Base-by-base conservation (phyloP, 2,797 vertebrate species). In the Microctenopoma lineatum region DNA sequence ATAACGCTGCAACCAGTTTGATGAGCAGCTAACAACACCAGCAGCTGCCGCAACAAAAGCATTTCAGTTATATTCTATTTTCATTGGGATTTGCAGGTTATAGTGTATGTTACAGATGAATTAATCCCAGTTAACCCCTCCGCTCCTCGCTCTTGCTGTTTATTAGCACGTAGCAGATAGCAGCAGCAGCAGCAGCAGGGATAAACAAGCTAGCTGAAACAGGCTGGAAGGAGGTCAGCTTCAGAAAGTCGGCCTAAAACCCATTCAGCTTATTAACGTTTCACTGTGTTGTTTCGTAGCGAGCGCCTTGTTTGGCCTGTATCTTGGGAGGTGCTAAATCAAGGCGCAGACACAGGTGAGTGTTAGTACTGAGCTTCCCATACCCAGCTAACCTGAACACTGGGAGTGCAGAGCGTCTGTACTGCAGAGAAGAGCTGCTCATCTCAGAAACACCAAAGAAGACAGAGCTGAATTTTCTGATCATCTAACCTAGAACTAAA, bases 121-220 rank as follows among this genome's bases (percentile, higher is more conserved):
- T 1, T 6, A 12, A 18, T 27, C 2, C 1, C 11, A 10, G 8
- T 4, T 25, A 5, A 16, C 27, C 4, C 15, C 0, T 2, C 4
- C 0, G 16, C 14, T 15, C 4, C 6, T 11, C 25, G 4, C 15
- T 63, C 5, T 39, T 7, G 14, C 0, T 58, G 0, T n/a, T 11
- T 1, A 21, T 32, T 36, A 3, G 8, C 7, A 44, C 50, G 14
- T 15, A 26, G 29, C 29, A 27, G 47, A 55, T 42, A 39, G 55
- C 63, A 56, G 10, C 57, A 11, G 47, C 51, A 15, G 25, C 63
- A 56, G 10, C 57, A 11, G 47, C 51, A 15, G 25, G 42, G 36
- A 58, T 65, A 66, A 75, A 73, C 73, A 66, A 80, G 65, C 60
- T 55, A 51, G 59, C n/a, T 9, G 29, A 4, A 12, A 3, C 7